Base-by-base conservation (phyloP, 2,113 vertebrate species). In the Oncorhynchus masou region DNA sequence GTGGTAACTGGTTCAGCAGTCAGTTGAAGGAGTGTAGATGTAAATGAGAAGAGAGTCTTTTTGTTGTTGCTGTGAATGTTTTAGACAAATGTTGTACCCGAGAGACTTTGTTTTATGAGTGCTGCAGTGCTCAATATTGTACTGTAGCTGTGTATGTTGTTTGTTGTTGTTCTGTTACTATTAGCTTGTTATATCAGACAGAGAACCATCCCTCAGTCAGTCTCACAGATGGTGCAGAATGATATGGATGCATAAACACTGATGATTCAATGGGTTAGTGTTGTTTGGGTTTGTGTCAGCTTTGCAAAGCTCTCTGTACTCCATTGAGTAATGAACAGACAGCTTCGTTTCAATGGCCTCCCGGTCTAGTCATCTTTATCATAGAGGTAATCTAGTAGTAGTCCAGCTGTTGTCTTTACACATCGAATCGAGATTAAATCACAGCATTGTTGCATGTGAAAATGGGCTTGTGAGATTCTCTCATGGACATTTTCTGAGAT, bases 231-330 rank as follows among this genome's bases (percentile, higher is more conserved):
- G 90, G 90, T 86, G 82, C 80, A 68, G 88, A 89, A 85, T 92
- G 88, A 88, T 88, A 83, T 87, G 85, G 78, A 88, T 81, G 85
- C 80, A 72, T 89, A 88, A 88, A 91, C 88, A 83, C 79, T 72
- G 84, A 85, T 92, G 92, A 94, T 45, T 45, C 91, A 91, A 93
- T 85, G 79, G 64, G 86, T 86, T 69, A 83, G 87, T 90, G 91
- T 91, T 92, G 91, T 91, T 91, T 87, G 89, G 87, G 79, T 82
- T 86, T 93, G 91, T 84, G 89, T 93, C 92, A 93, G 77, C 75
- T 78, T 85, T 82, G 79, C 39, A 45, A 45, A 86, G 85, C 68
- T n/a, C 81, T 81, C 76, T 74, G 78, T 74, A 75, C 80, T 78
- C 88, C 83, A 84, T 83, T 75, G 75, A 85, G 74, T 79, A 84